Conservation (phyloP, 1,140 invertebrate species). For the Phocides pigmalion region DNA sequence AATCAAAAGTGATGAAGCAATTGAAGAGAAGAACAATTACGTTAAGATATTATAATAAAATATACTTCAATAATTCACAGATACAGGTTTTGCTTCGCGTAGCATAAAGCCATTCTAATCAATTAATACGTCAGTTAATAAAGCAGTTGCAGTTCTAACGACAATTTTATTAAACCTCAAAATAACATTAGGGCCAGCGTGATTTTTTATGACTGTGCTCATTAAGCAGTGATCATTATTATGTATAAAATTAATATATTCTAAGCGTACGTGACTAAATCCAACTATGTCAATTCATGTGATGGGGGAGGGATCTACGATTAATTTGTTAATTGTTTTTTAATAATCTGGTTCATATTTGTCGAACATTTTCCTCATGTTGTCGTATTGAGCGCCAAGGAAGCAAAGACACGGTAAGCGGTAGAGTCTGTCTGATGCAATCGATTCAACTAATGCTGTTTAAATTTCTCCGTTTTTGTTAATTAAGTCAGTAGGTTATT, state of each 20-base stretch:
- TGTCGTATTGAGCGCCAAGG: too few species aligned
- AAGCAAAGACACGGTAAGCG: too few species aligned
- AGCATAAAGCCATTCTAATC: slow-evolving; percentile 43
- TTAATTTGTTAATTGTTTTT: slow-evolving; percentile 48
- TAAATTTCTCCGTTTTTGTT: too few species aligned
- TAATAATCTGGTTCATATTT: slow-evolving; percentile 47
- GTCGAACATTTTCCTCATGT: slow-evolving; percentile 54
- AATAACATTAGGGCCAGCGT: slow-evolving; percentile 58
- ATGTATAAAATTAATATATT: slow-evolving; percentile 46
- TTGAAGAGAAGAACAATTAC: too few species aligned
- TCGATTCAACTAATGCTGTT: too few species aligned
- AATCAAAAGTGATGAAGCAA: too few species aligned
- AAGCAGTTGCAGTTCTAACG: slow-evolving; percentile 44
- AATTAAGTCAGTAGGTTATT: too few species aligned
- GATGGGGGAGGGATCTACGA: slow-evolving; percentile 39
- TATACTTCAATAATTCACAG: too few species aligned
- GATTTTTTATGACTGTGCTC: slow-evolving; percentile 58
- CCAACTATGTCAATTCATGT: slow-evolving; percentile 59
- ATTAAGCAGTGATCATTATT: slow-evolving; percentile 56
- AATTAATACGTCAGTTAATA: slow-evolving; percentile 45
- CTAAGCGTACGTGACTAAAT: slow-evolving; percentile 64
- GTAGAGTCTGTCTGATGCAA: too few species aligned
- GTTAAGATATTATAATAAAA: too few species aligned
- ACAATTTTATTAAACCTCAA: slow-evolving; percentile 50
- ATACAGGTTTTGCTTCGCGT: neutral